phyloP scores from a whole-genome alignment of 2,888 invertebrate genomes.

The Lasioglossum villosulum region DNA sequence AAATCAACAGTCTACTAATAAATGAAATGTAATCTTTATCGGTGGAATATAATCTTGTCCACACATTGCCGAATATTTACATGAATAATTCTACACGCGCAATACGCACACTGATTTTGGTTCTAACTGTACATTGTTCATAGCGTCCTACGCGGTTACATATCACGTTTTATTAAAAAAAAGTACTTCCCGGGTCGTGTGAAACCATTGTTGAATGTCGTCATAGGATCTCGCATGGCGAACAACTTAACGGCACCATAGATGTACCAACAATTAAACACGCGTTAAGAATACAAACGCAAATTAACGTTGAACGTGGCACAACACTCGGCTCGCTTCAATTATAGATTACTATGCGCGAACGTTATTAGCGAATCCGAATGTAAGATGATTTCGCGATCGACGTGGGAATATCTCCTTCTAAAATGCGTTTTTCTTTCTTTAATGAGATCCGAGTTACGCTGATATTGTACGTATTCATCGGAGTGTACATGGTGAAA shows the following conservation, averaged over 20 bases:
- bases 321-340: neutral
- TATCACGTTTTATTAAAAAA: slow-evolving; percentile 4
- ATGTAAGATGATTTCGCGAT: slow-evolving; percentile 25
- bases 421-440: slow-evolving; percentile 23
- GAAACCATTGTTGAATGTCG: slow-evolving; percentile 17
- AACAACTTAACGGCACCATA: slow-evolving; percentile 12
- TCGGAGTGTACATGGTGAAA: neutral
- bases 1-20: neutral
- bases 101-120: neutral
- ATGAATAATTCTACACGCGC: neutral
- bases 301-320: slow-evolving; percentile 6
- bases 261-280: slow-evolving; percentile 25
- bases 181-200: neutral
- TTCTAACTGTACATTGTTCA: neutral
- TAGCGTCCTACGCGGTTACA: too few species aligned
- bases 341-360: neutral
- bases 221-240: slow-evolving; percentile 17
- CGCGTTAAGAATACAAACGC: slow-evolving; percentile 19
- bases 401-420: slow-evolving; percentile 23
- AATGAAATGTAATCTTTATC: neutral
- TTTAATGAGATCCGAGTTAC: slow-evolving; percentile 1
- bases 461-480: neutral
- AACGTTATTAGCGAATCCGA: slow-evolving; percentile 13
- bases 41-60: neutral
- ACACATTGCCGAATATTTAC: neutral